phyloP scores from a whole-genome alignment of 2,113 vertebrate species.

The Syngnathoides biaculeatus region DNA sequence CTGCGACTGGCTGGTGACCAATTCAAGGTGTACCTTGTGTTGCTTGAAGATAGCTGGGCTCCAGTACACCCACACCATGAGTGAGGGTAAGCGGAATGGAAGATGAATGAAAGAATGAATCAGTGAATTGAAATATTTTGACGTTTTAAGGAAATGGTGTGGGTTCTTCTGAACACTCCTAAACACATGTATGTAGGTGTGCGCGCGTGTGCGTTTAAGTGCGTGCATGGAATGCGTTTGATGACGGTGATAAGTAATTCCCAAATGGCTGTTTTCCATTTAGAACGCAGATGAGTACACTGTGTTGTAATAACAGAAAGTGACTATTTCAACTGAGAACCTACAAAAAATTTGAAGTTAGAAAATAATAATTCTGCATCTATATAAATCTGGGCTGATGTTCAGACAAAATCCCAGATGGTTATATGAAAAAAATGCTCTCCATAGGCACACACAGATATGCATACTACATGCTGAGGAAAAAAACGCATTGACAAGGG shows the following conservation, averaged over 20 bases:
- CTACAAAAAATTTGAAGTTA: constrained; percentile 73
- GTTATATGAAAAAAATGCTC: constrained; percentile 57
- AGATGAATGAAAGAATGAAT: no score
- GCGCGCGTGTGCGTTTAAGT: constrained; percentile 25
- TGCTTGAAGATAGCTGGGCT: no score
- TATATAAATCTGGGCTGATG: constrained; percentile 27
- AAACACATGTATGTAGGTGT: constrained; percentile 24
- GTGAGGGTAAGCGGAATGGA: no score
- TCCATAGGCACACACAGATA: constrained; percentile 56
- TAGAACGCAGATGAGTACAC: constrained; percentile 20
- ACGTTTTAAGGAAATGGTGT: constrained; percentile 52
- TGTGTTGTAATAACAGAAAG: constrained; percentile 56
- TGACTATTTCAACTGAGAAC: constrained; percentile 75
- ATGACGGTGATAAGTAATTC: constrained; percentile 73
- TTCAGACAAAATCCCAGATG: constrained; percentile 52
- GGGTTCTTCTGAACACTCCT: constrained; percentile 26
- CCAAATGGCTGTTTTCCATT: constrained; percentile 42
- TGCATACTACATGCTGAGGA: constrained; percentile 20
- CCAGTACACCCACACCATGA: no score
- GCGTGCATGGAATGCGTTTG: constrained; percentile 59
- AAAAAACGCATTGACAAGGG: constrained; percentile 71
- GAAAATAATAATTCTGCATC: constrained; percentile 79
- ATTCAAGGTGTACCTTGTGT: no score
- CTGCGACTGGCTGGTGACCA: no score
- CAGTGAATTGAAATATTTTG: constrained; percentile 30